phyloP scores from a whole-genome alignment of 2,797 vertebrate genomes.

The Peromyscus eremicus region DNA sequence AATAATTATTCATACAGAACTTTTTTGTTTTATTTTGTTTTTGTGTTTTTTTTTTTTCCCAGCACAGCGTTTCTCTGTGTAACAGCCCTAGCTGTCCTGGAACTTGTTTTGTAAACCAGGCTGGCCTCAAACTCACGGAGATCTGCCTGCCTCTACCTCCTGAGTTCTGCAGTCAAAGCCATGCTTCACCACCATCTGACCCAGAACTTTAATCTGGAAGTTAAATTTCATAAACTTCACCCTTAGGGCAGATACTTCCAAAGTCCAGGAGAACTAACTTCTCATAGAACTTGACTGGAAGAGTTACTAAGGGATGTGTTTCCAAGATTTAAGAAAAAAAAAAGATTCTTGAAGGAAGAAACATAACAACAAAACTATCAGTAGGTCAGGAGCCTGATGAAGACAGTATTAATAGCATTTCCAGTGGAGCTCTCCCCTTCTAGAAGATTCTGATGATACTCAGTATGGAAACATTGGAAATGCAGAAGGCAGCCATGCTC shows the following conservation, averaged over 20 bases:
- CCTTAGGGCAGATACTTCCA: constrained; percentile 7
- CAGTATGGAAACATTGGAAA: not conserved
- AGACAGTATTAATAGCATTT: not conserved
- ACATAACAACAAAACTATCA: not conserved
- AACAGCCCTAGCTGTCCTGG: not conserved
- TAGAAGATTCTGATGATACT: not conserved
- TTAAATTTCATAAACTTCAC: not conserved
- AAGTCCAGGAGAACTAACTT: not conserved
- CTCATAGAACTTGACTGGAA: not conserved
- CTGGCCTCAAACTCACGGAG: not conserved
- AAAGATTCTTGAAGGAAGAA: constrained; percentile 11
- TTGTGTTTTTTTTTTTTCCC: not conserved
- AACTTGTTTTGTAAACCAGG: not conserved
- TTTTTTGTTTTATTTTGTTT: not conserved
- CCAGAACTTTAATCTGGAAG: not conserved
- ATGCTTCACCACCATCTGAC: not conserved
- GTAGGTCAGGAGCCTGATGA: not conserved
- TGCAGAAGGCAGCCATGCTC: not conserved
- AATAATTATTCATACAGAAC: not conserved
- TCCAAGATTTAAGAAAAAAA: constrained; percentile 10
- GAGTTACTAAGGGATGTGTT: not conserved
- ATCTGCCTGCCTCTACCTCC: not conserved
- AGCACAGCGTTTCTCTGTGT: not conserved
- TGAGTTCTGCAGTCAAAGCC: not conserved
- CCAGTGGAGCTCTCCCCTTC: not conserved